A percentile compares a stretch with the other conserved stretches of the same genome.
Evolutionary conservation across 2,797 vertebrate genomes (phyloP).

Genomic region (Paguma larvata): DNA sequence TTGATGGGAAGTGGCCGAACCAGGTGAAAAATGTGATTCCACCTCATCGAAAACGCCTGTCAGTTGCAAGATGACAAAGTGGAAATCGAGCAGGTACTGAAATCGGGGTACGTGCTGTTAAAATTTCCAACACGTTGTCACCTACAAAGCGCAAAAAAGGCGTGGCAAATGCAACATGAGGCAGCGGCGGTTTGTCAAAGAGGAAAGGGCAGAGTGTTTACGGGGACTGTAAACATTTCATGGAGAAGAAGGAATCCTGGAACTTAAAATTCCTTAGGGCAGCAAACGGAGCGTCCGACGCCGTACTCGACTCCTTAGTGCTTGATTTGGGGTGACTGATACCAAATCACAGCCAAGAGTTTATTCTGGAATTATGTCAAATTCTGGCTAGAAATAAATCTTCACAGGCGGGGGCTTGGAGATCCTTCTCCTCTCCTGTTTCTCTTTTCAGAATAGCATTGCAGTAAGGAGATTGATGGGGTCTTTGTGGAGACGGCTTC

Average conservation of each 20-base stretch:
- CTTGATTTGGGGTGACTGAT: not conserved
- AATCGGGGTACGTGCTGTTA: not conserved
- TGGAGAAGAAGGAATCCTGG: not conserved
- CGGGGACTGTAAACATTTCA: not conserved
- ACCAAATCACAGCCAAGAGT: not conserved
- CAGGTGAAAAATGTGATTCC: not conserved
- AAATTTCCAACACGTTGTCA: not conserved
- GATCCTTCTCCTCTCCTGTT: not conserved
- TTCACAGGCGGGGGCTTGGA: not conserved
- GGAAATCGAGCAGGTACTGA: conserved; percentile 5
- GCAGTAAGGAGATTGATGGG: not conserved
- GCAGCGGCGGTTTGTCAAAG: conserved; percentile 8
- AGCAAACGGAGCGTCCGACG: not conserved
- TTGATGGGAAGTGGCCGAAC: not conserved
- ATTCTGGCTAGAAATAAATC: not conserved
- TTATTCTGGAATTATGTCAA: conserved; percentile 8
- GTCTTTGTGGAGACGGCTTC: not conserved
- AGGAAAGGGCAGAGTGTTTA: not conserved
- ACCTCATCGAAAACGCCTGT: not conserved
- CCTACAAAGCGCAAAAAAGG: not conserved
- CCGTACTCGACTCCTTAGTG: not conserved
- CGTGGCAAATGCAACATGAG: not conserved
- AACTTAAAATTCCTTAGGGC: conserved; percentile 16
- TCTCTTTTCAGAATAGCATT: not conserved
- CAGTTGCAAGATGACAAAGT: conserved; percentile 11